A percentile compares a stretch with the other conserved stretches of the same genome.
These are phyloP conservation scores for Seira ritae DNA, from an alignment of 2,888 invertebrate genomes.

Conservation along the genomic window DNA sequence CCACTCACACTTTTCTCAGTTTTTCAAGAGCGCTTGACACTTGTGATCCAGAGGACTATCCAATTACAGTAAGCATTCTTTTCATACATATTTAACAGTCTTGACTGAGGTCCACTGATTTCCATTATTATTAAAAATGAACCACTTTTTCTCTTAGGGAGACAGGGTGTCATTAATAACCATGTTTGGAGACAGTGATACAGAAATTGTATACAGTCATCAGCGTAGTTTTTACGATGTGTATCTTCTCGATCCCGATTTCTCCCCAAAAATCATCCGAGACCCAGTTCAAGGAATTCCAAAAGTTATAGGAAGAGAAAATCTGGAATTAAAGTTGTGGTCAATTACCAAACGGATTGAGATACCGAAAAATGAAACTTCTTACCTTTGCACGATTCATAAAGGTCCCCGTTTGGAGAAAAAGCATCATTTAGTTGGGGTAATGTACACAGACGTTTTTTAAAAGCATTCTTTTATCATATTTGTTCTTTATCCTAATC, in stretches of 20 bases:
- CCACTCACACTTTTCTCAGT: conserved; percentile 41
- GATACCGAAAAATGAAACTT: conserved; percentile 25
- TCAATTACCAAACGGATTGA: conserved; percentile 6
- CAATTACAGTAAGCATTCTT: conserved; percentile 36
- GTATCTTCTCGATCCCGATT: conserved; percentile 41
- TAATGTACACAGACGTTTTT: not conserved
- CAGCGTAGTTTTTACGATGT: conserved; percentile 25
- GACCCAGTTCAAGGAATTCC: not conserved
- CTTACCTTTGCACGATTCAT: conserved; percentile 41
- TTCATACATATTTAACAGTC: not conserved
- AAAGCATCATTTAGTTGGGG: conserved; percentile 52
- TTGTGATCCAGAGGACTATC: conserved; percentile 47
- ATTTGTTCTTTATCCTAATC: not conserved
- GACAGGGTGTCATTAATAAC: conserved; percentile 35
- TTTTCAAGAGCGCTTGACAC: conserved; percentile 50
- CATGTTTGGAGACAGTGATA: conserved; percentile 39
- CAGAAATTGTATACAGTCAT: conserved; percentile 15
- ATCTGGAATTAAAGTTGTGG: conserved; percentile 37
- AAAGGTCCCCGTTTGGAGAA: conserved; percentile 25
- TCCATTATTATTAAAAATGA: not conserved
- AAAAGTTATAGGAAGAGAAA: conserved; percentile 34
- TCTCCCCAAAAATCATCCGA: conserved; percentile 32
- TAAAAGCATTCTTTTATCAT: not conserved
- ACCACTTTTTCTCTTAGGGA: not conserved
- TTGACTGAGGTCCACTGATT: not conserved